A percentile compares a stretch with the other conserved stretches of the same genome.
Evolutionary conservation across 1,140 invertebrate species (phyloP).

Genomic region (Drosophila leontia): DNA sequence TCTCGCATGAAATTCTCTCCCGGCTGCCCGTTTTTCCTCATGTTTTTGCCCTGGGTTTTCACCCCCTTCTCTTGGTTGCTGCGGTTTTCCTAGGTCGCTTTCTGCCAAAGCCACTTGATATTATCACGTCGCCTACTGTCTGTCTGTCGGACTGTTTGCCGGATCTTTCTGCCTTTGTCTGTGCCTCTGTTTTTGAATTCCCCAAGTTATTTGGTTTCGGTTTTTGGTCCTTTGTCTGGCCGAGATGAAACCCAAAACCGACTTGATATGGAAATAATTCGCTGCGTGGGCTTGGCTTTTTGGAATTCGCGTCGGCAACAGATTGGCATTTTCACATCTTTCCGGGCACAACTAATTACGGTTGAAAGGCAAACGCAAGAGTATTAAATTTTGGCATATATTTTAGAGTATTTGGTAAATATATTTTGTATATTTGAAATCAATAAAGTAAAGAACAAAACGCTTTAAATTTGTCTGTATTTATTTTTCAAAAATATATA

Average conservation of each 20-base stretch:
- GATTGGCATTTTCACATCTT: conserved; percentile 74
- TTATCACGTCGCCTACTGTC: conserved; percentile 58
- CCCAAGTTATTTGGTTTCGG: conserved; percentile 17
- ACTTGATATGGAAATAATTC: conserved; percentile 72
- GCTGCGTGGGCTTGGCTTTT: conserved; percentile 42
- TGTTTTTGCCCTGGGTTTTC: background rate
- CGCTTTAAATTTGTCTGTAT: background rate
- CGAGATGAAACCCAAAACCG: conserved; percentile 57
- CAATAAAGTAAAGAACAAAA: background rate
- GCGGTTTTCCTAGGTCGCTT: conserved; percentile 55
- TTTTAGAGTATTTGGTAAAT: background rate
- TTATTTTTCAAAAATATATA: conserved; percentile 45
- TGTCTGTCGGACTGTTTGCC: conserved; percentile 20
- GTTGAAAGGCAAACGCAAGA: background rate
- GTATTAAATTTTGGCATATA: background rate
- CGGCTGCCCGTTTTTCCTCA: background rate
- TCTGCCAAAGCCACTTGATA: conserved; percentile 75
- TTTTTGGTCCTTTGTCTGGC: conserved; percentile 59
- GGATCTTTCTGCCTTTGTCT: conserved; percentile 14
- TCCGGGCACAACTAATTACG: conserved; percentile 35
- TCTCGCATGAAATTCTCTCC: conserved; percentile 45
- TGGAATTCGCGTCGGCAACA: conserved; percentile 49
- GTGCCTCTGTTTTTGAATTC: conserved; percentile 21
- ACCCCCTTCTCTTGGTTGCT: conserved; percentile 25
- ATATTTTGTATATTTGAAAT: background rate